Evolutionary conservation across 2,113 vertebrate genomes (phyloP).

Genomic region (Rhabdomys dilectus): DNA sequence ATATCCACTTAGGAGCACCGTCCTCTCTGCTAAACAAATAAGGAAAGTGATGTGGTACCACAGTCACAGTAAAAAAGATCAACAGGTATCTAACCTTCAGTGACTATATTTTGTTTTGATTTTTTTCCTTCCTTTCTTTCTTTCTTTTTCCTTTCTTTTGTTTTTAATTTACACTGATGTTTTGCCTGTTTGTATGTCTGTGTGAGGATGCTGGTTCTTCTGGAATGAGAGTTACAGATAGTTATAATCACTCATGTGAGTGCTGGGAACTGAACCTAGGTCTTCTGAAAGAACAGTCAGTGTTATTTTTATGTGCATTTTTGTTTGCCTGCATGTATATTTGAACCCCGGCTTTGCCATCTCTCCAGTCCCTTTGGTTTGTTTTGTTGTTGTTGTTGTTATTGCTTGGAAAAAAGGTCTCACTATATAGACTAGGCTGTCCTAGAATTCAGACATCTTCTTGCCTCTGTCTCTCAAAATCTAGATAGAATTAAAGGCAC

Average conservation of each 20-base stretch:
- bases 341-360: background rate
- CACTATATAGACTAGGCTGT: background rate
- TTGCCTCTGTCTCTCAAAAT: background rate
- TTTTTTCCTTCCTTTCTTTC: background rate
- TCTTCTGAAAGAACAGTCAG: background rate
- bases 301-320: background rate
- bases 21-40: background rate
- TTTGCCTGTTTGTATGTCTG: background rate
- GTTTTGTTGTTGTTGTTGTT: background rate
- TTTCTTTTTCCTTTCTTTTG: accelerated
- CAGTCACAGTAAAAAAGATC: constrained; percentile 15
- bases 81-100: background rate
- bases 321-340: too few species aligned
- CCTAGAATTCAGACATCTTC: background rate
- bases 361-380: background rate
- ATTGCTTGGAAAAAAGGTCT: background rate
- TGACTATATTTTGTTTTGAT: background rate
- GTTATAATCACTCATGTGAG: background rate
- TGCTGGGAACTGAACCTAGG: background rate
- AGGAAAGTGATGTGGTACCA: constrained; percentile 36
- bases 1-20: constrained; percentile 20
- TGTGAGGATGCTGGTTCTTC: background rate
- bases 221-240: background rate
- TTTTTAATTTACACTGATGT: background rate
- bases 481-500: background rate